phyloP scores from a whole-genome alignment of 2,888 invertebrate genomes.

The Lepidocyrtoides sp. region DNA sequence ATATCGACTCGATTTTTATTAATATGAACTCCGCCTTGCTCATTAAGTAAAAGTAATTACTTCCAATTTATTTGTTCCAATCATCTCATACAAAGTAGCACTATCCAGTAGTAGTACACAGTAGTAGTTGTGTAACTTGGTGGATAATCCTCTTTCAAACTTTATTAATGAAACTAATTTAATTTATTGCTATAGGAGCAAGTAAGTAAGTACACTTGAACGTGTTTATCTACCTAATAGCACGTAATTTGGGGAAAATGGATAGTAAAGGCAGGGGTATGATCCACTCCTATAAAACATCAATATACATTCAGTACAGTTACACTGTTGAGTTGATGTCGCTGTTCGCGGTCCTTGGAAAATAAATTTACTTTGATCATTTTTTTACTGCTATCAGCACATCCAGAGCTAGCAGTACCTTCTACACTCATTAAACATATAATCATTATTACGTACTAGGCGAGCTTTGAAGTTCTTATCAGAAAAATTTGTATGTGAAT shows the following conservation, averaged over 20 bases:
- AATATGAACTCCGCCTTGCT: constrained; percentile 43
- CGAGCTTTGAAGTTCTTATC: constrained; percentile 49
- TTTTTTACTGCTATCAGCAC: background rate
- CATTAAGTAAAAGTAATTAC: constrained; percentile 50
- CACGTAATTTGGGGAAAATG: background rate
- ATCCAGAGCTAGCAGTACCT: background rate
- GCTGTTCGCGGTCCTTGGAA: too few species aligned
- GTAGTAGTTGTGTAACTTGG: background rate
- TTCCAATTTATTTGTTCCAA: constrained; percentile 19
- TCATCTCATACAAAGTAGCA: background rate
- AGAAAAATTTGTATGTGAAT: constrained; percentile 6
- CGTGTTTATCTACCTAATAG: too few species aligned
- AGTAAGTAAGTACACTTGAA: background rate
- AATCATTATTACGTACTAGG: constrained; percentile 23
- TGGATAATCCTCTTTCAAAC: background rate
- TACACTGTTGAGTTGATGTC: too few species aligned
- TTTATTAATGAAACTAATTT: constrained; percentile 30
- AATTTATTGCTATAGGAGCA: background rate
- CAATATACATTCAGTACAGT: too few species aligned
- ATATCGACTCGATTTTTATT: constrained; percentile 21
- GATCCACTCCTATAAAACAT: background rate
- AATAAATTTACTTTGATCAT: background rate
- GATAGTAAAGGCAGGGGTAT: background rate
- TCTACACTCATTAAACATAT: background rate
- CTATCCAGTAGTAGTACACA: background rate